Percentiles rank a stretch among this genome's conserved stretches.
Evolutionary conservation across 1,140 invertebrate genomes (phyloP).

Genomic region (Lordiphosa collinella): DNA sequence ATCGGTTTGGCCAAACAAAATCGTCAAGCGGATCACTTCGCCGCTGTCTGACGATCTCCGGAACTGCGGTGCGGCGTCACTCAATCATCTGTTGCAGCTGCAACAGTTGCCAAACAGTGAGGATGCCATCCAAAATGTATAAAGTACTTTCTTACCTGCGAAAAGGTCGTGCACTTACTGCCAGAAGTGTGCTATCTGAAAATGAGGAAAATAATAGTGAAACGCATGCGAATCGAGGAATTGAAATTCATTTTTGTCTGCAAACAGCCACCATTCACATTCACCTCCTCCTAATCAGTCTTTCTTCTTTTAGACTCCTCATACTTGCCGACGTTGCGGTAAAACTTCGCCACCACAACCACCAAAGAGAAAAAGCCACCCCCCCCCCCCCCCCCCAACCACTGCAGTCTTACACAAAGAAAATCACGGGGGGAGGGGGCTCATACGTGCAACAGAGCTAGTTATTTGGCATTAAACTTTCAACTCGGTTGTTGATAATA

Average conservation of each 20-base stretch:
- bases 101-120: not conserved
- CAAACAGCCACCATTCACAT: too few species aligned
- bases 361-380: too few species aligned
- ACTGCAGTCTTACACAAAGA: slow-evolving; percentile 7
- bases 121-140: not conserved
- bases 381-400: too few species aligned
- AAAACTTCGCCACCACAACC: slow-evolving; percentile 13
- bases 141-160: slow-evolving; percentile 14
- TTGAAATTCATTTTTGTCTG: too few species aligned
- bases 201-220: not conserved
- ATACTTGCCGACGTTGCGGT: slow-evolving; percentile 35
- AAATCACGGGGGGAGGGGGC: not conserved
- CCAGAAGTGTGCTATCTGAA: slow-evolving; percentile 4
- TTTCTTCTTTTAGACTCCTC: too few species aligned
- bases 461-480: not conserved
- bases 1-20: slow-evolving; percentile 16
- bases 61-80: slow-evolving; percentile 43
- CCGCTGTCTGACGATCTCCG: slow-evolving; percentile 43
- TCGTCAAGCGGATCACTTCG: slow-evolving; percentile 23
- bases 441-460: slow-evolving; percentile 8
- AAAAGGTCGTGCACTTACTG: slow-evolving; percentile 6
- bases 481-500: not conserved
- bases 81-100: slow-evolving; percentile 53
- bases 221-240: not conserved
- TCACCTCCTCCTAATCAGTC: too few species aligned